phyloP scores from a whole-genome alignment of 2,113 vertebrate species.

The Paraplagusia blochii region DNA sequence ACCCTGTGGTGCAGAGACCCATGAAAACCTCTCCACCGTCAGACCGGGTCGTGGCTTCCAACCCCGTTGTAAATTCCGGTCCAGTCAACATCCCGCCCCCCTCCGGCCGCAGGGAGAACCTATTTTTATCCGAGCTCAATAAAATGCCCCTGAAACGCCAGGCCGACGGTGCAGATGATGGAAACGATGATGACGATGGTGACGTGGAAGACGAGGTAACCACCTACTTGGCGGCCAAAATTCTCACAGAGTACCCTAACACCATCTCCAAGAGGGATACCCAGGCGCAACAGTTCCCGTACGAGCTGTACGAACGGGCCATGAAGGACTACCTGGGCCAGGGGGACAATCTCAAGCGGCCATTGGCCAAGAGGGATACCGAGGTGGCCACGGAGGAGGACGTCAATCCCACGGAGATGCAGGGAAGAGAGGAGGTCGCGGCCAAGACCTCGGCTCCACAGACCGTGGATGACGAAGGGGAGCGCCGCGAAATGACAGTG shows the following conservation, averaged over 20 bases:
- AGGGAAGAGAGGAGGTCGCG: conserved; percentile 67
- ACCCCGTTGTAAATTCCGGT: conserved; percentile 46
- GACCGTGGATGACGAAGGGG: conserved; percentile 76
- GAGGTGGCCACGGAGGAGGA: conserved; percentile 42
- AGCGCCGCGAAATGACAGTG: conserved; percentile 81
- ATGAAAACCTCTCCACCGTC: conserved; percentile 76
- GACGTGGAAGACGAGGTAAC: conserved; percentile 89
- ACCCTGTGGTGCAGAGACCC: conserved; percentile 79
- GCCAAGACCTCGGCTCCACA: conserved; percentile 84
- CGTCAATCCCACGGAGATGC: conserved; percentile 45
- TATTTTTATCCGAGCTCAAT: conserved; percentile 77
- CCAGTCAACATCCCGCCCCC: conserved; percentile 52
- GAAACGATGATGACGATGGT: conserved; percentile 73
- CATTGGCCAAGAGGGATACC: conserved; percentile 78
- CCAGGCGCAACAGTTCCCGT: conserved; percentile 76
- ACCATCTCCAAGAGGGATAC: conserved; percentile 77
- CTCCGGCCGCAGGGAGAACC: conserved; percentile 78
- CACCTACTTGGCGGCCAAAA: conserved; percentile 86
- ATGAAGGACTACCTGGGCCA: conserved; percentile 84
- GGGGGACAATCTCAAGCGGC: conserved; percentile 71
- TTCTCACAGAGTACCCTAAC: conserved; percentile 88
- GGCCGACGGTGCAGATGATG: conserved; percentile 56
- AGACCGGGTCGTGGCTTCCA: conserved; percentile 72
- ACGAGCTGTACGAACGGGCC: conserved; percentile 82
- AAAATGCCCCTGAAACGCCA: conserved; percentile 82